These are phyloP conservation scores for Zaprionus nigranus DNA, from an alignment of 1,140 invertebrate species.

Conservation along the genomic window DNA sequence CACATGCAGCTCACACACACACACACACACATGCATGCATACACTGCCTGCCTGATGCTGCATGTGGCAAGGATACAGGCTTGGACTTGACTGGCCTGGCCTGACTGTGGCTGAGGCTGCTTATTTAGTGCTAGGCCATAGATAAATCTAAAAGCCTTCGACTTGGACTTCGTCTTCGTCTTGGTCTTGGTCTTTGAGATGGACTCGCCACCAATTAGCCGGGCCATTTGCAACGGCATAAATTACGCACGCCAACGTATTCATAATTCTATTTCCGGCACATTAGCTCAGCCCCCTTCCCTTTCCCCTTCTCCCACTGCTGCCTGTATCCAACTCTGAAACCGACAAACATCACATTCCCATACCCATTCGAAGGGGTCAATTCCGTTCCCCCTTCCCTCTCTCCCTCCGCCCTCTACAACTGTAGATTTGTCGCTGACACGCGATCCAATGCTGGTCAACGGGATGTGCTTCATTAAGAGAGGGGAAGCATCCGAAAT, in stretches of 20 bases:
- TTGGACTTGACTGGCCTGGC: not conserved
- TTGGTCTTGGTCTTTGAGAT: not conserved
- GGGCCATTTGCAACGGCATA: constrained; percentile 70
- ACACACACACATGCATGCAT: not conserved
- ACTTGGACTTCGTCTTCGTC: constrained; percentile 28
- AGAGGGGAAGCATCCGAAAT: constrained; percentile 34
- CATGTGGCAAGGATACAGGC: constrained; percentile 1
- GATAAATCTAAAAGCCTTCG: constrained; percentile 79
- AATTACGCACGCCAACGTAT: constrained; percentile 80
- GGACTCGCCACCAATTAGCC: constrained; percentile 39
- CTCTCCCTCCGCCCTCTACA: not conserved
- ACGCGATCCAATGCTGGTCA: constrained; percentile 60
- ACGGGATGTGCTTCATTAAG: constrained; percentile 81
- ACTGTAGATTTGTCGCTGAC: constrained; percentile 72
- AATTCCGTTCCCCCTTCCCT: constrained; percentile 11
- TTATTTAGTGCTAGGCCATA: constrained; percentile 80
- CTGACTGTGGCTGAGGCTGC: not conserved
- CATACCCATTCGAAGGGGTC: constrained; percentile 35
- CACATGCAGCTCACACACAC: not conserved
- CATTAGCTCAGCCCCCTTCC: constrained; percentile 55
- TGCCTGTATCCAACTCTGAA: not conserved
- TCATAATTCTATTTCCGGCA: constrained; percentile 82
- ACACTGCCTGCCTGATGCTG: not conserved
- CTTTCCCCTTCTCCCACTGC: not conserved
- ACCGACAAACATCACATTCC: constrained; percentile 13